Percentiles rank a stretch among this genome's conserved stretches.
Conservation (phyloP, 2,888 invertebrate genomes). For the Gisinianus flammeolus region DNA sequence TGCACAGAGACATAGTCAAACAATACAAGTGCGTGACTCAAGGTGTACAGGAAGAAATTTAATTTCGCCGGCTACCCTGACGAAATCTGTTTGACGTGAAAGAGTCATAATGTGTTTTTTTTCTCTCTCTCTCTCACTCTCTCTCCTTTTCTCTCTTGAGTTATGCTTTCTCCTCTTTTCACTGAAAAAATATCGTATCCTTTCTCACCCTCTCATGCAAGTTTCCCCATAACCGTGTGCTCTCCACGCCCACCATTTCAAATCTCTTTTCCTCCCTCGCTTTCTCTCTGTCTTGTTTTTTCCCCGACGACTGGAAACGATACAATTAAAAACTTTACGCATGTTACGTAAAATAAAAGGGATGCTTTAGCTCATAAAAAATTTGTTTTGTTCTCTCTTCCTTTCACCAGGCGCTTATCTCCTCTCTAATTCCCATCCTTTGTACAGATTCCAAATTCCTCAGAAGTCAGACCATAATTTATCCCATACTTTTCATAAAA, state of each 20-base stretch:
- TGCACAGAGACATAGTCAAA: neutral
- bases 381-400: neutral
- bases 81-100: conserved; percentile 28
- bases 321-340: neutral
- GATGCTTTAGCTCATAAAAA: neutral
- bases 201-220: neutral
- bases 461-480: too few relatives aligned
- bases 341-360: neutral
- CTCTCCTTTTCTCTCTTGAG: neutral
- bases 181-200: conserved; percentile 2
- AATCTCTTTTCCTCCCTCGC: neutral
- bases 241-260: neutral
- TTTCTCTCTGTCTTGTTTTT: neutral
- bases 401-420: too few relatives aligned
- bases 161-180: neutral
- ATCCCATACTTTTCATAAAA: too few relatives aligned
- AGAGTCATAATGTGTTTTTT: conserved; percentile 13
- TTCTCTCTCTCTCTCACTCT: neutral
- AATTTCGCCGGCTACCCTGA: conserved; percentile 27
- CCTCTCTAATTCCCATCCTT: too few relatives aligned
- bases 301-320: neutral
- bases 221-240: neutral
- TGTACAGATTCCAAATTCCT: too few relatives aligned
- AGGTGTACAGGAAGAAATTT: conserved; percentile 32
- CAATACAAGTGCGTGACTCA: conserved; percentile 2